These are phyloP conservation scores for Asbolus verrucosus DNA, from an alignment of 1,140 invertebrate species.

Conservation along the genomic window DNA sequence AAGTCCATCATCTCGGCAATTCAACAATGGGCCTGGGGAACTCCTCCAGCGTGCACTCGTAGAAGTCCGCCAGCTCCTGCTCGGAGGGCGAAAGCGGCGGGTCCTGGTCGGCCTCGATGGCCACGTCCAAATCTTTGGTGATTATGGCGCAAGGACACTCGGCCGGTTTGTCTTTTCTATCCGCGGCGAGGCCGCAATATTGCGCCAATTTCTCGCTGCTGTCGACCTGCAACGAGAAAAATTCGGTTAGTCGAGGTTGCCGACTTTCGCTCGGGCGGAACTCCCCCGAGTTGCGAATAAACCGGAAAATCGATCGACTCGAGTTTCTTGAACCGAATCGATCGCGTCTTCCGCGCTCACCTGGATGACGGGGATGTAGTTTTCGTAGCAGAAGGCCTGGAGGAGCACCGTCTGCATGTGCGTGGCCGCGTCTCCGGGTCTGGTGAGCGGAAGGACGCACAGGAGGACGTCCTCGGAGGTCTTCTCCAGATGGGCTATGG, in stretches of 20 bases:
- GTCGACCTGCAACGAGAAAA: conserved; percentile 62
- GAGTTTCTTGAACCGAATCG: conserved; percentile 1
- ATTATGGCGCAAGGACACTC: conserved; percentile 60
- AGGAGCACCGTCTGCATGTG: conserved; percentile 78
- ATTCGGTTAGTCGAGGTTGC: no score
- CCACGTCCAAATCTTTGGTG: conserved; percentile 55
- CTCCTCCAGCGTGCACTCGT: conserved; percentile 63
- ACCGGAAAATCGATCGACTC: no score
- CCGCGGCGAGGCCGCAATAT: conserved; percentile 55
- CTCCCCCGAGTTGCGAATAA: no score
- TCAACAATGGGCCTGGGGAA: conserved; percentile 62
- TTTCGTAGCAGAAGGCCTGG: conserved; percentile 78
- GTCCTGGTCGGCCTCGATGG: conserved; percentile 46
- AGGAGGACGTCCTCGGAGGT: conserved; percentile 72
- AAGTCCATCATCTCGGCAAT: conserved; percentile 60
- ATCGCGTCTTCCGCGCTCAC: conserved; percentile 66
- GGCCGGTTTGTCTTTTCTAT: no score
- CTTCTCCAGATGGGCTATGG: conserved; percentile 71
- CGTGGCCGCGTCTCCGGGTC: conserved; percentile 72
- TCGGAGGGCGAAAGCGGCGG: conserved; percentile 60
- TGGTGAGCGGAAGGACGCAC: conserved; percentile 72
- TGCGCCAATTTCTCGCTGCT: conserved; percentile 61
- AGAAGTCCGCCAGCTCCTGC: conserved; percentile 61
- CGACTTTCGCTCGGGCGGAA: no score
- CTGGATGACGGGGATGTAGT: conserved; percentile 77